Conservation (phyloP, 2,113 vertebrate species). For the Empidonax alnorum region DNA sequence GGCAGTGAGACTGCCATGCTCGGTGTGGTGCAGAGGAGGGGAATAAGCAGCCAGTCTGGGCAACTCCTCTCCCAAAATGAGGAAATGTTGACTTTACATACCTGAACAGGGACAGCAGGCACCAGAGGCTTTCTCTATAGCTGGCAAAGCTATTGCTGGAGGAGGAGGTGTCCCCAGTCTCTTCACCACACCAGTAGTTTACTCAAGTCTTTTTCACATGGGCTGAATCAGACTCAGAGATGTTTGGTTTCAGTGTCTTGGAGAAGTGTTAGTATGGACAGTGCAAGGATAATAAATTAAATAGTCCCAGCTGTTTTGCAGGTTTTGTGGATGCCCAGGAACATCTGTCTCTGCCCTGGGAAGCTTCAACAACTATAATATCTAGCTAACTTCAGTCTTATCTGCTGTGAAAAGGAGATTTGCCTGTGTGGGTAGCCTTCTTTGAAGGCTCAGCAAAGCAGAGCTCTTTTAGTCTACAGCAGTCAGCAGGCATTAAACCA, state of each 20-base stretch:
- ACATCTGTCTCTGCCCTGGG: not conserved
- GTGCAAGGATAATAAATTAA: not conserved
- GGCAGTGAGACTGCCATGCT: not conserved
- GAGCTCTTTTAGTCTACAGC: not conserved
- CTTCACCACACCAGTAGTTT: not conserved
- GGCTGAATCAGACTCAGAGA: not conserved
- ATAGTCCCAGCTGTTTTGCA: not conserved
- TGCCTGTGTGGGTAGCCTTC: not conserved
- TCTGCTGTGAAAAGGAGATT: constrained; percentile 6
- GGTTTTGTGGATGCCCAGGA: not conserved
- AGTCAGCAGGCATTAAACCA: not conserved
- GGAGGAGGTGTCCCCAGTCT: not conserved
- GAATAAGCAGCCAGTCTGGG: not conserved
- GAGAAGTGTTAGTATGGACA: not conserved
- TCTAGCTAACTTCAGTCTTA: not conserved
- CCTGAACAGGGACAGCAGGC: not conserved
- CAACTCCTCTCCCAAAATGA: not conserved
- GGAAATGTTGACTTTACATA: not conserved
- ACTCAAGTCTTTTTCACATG: not conserved
- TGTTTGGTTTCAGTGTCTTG: not conserved
- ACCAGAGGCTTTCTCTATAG: not conserved
- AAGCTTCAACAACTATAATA: not conserved
- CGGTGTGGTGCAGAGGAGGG: not conserved
- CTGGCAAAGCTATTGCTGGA: not conserved
- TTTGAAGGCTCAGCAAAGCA: not conserved